These are phyloP conservation scores for Andrena camellia DNA, from an alignment of 2,888 invertebrate genomes.

Conservation along the genomic window DNA sequence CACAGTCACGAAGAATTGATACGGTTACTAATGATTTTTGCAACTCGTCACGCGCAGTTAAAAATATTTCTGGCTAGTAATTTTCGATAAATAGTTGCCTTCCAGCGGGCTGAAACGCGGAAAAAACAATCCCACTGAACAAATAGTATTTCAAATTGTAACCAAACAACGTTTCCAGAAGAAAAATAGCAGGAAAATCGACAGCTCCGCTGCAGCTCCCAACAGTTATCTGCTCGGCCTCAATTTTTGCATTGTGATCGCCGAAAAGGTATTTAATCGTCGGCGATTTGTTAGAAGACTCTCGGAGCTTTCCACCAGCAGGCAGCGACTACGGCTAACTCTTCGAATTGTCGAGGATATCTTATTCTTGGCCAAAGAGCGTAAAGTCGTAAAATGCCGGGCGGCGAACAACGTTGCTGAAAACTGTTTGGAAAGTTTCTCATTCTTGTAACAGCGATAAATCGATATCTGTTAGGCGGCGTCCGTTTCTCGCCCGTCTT, in stretches of 20 bases:
- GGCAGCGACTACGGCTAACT: neutral
- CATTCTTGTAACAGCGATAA: conserved; percentile 46
- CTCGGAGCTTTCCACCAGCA: neutral
- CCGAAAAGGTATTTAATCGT: neutral
- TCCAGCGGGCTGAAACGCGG: too few species aligned
- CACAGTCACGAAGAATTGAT: neutral
- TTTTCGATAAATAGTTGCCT: too few species aligned
- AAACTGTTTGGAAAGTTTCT: conserved; percentile 42
- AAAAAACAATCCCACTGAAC: too few species aligned
- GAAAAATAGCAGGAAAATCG: too few species aligned
- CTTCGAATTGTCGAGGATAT: conserved; percentile 16
- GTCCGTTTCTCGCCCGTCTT: conserved; percentile 31
- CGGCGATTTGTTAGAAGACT: conserved; percentile 37
- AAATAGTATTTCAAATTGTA: too few species aligned
- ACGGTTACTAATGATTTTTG: neutral
- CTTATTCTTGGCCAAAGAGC: conserved; percentile 23
- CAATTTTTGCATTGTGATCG: neutral
- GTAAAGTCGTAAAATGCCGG: conserved; percentile 15
- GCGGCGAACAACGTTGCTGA: conserved; percentile 29
- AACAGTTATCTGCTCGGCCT: neutral
- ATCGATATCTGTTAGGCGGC: conserved; percentile 54
- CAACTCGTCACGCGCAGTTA: neutral
- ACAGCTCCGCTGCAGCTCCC: too few species aligned
- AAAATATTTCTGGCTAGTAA: too few species aligned
- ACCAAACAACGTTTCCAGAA: too few species aligned